These are phyloP conservation scores for Cheilosia vulpina DNA, from an alignment of 2,888 invertebrate species.

Conservation along the genomic window DNA sequence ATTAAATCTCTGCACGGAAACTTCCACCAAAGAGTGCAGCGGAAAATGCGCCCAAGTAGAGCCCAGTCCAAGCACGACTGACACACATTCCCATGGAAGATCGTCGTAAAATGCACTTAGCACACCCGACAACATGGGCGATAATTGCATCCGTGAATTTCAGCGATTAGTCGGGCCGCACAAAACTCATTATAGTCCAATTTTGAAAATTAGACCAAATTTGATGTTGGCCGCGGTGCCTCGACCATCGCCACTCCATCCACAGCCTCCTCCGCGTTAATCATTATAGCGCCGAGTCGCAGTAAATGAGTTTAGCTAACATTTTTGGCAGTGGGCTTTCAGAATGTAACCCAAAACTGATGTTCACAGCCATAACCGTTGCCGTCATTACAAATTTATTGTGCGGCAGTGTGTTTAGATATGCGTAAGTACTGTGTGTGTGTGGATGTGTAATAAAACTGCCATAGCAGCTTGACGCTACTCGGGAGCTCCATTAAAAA, in stretches of 20 bases:
- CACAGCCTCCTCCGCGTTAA: slow-evolving; percentile 45
- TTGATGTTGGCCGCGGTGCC: slow-evolving; percentile 17
- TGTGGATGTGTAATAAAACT: slow-evolving; percentile 60
- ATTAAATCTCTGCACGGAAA: slow-evolving; percentile 64
- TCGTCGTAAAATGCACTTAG: slow-evolving; percentile 54
- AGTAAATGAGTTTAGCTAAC: slow-evolving; percentile 55
- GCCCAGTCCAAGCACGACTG: background rate
- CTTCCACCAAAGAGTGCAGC: slow-evolving; percentile 33
- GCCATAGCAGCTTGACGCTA: slow-evolving; percentile 58
- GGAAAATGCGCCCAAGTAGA: slow-evolving; percentile 20
- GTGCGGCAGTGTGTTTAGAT: background rate
- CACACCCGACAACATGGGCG: slow-evolving; percentile 8
- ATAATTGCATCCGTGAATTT: slow-evolving; percentile 69
- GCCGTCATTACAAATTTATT: slow-evolving; percentile 67
- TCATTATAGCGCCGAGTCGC: slow-evolving; percentile 43
- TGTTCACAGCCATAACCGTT: slow-evolving; percentile 59
- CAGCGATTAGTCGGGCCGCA: slow-evolving; percentile 63
- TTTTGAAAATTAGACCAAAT: slow-evolving; percentile 63
- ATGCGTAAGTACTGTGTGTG: background rate
- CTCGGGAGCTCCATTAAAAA: slow-evolving; percentile 75
- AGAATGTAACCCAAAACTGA: slow-evolving; percentile 57
- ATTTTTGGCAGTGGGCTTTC: slow-evolving; percentile 50
- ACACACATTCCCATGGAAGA: slow-evolving; percentile 24
- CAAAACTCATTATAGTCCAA: slow-evolving; percentile 73
- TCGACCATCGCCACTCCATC: background rate